Conservation (phyloP, 2,797 vertebrate genomes). For the Cephalopachus bancanus region DNA sequence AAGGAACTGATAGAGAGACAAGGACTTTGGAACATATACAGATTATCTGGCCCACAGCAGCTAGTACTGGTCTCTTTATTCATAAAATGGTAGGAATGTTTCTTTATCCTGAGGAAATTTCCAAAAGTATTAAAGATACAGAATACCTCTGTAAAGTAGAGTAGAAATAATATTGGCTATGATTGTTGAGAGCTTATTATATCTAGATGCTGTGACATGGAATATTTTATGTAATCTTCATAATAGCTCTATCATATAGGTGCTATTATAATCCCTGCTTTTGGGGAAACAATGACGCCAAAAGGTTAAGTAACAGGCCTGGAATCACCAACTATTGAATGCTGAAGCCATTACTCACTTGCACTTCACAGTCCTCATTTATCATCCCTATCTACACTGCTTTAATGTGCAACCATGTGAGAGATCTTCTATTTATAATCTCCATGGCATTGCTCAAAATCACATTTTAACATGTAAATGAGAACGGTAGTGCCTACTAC, state of each 20-base stretch:
- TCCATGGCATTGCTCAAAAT: neutral
- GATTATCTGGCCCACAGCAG: neutral
- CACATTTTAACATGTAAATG: neutral
- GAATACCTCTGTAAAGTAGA: neutral
- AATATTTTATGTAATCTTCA: neutral
- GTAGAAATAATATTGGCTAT: neutral
- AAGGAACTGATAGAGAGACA: neutral
- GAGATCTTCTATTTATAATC: neutral
- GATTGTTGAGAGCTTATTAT: neutral
- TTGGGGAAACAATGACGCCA: neutral
- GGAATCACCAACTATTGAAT: neutral
- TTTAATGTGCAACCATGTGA: neutral
- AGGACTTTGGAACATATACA: neutral
- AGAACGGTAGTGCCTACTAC: neutral
- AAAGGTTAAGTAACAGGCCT: conserved; percentile 2
- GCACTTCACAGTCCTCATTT: neutral
- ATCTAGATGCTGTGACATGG: neutral
- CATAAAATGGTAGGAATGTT: neutral
- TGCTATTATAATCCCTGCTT: neutral
- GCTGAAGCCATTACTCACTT: neutral
- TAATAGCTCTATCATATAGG: neutral
- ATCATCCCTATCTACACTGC: neutral
- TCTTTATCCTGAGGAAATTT: neutral
- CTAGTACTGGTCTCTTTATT: neutral
- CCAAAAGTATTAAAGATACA: neutral